These are phyloP conservation scores for Uropetala carovei DNA, from an alignment of 2,888 invertebrate species.

Conservation along the genomic window DNA sequence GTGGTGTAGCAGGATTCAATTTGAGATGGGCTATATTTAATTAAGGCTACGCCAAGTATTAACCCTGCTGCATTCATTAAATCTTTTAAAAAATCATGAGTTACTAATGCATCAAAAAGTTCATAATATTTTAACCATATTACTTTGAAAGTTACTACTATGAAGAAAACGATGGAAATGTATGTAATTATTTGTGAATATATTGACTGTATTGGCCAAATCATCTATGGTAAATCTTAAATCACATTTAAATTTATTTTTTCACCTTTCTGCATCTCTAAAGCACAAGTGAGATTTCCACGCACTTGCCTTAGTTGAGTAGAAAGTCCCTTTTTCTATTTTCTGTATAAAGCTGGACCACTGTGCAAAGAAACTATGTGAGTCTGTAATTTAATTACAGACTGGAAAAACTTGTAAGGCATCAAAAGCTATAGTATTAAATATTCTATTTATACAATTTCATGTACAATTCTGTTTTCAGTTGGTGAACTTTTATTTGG, in stretches of 20 bases:
- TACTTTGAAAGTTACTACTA: slow-evolving; percentile 56
- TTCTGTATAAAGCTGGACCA: slow-evolving; percentile 60
- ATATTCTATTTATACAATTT: slow-evolving; percentile 65
- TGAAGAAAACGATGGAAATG: slow-evolving; percentile 52
- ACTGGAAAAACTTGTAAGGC: slow-evolving; percentile 63
- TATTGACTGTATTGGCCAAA: slow-evolving; percentile 60
- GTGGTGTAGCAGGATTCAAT: slow-evolving; percentile 55
- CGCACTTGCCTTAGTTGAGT: slow-evolving; percentile 65
- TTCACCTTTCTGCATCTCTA: slow-evolving; percentile 63
- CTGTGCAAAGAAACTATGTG: slow-evolving; percentile 59
- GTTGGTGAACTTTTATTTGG: slow-evolving; percentile 65
- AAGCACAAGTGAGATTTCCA: slow-evolving; percentile 65
- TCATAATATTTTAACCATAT: slow-evolving; percentile 50
- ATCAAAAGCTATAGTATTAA: slow-evolving; percentile 65
- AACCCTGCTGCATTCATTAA: slow-evolving; percentile 57
- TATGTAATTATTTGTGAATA: slow-evolving; percentile 63
- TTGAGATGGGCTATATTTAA: slow-evolving; percentile 36
- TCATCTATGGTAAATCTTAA: slow-evolving; percentile 62
- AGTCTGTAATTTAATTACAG: slow-evolving; percentile 38
- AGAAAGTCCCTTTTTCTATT: slow-evolving; percentile 58
- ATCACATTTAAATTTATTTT: slow-evolving; percentile 64
- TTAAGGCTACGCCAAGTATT: slow-evolving; percentile 38
- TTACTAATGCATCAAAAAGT: slow-evolving; percentile 45
- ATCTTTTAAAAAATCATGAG: slow-evolving; percentile 27
- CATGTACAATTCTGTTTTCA: slow-evolving; percentile 65